phyloP scores from a whole-genome alignment of 1,140 invertebrate genomes.

The Medauroidea extradentata region DNA sequence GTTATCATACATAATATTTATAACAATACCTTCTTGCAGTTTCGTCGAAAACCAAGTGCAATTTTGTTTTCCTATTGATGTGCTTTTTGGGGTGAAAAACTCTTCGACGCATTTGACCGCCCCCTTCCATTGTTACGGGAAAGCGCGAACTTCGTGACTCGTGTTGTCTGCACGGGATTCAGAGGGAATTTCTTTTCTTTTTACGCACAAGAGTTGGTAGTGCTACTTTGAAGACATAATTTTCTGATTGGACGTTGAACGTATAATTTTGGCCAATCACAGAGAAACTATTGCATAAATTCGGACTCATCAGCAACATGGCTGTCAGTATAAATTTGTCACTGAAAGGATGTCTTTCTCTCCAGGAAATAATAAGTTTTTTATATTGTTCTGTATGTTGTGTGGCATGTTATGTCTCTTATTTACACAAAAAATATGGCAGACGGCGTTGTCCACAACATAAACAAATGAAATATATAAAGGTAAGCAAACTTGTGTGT shows the following conservation, averaged over 20 bases:
- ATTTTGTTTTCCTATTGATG: neutral
- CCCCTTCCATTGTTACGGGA: neutral
- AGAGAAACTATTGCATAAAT: conserved; percentile 52
- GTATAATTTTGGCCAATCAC: conserved; percentile 16
- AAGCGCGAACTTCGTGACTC: too few species aligned
- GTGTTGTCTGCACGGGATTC: too few species aligned
- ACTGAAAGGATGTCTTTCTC: conserved; percentile 73
- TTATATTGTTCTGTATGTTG: conserved; percentile 22
- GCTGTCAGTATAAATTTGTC: conserved; percentile 87
- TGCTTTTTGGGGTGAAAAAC: neutral
- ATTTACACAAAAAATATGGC: conserved; percentile 4
- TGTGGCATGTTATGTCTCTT: neutral
- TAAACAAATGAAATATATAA: too few species aligned
- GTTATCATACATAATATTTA: too few species aligned
- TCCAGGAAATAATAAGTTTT: conserved; percentile 50
- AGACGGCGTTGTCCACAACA: conserved; percentile 7
- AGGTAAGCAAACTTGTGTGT: too few species aligned
- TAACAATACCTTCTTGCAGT: too few species aligned
- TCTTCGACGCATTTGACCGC: neutral
- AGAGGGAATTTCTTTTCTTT: too few species aligned
- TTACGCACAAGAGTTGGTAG: neutral
- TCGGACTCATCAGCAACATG: conserved; percentile 73
- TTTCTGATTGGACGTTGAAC: neutral
- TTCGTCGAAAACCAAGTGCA: too few species aligned
- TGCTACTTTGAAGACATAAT: conserved; percentile 19